Conservation (phyloP, 1,140 invertebrate species). For the Trypoxylus dichotomus region DNA sequence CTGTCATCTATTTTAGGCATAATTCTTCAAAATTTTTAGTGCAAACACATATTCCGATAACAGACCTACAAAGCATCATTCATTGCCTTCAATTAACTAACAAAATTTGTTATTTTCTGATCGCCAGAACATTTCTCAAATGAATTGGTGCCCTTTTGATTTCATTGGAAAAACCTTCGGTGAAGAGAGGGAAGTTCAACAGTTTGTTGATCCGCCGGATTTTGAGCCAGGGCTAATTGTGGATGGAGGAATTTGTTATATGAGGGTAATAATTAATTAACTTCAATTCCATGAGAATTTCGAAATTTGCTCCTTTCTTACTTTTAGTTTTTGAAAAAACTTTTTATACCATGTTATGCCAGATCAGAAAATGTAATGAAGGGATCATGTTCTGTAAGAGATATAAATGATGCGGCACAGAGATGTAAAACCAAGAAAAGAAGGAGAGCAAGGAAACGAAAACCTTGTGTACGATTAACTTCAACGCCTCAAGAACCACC, state of each 20-base stretch:
- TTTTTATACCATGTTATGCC: conserved; percentile 12
- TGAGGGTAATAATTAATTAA: conserved; percentile 38
- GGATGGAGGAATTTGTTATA: conserved; percentile 43
- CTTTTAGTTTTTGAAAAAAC: conserved; percentile 22
- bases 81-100: no score
- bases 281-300: not conserved
- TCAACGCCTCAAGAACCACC: not conserved
- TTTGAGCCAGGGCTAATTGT: conserved; percentile 45
- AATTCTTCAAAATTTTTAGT: conserved; percentile 15
- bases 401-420: not conserved
- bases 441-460: not conserved
- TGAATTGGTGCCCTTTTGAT: conserved; percentile 10
- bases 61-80: no score
- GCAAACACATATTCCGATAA: no score
- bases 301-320: not conserved
- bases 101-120: not conserved
- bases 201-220: conserved; percentile 41
- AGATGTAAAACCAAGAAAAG: not conserved
- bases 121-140: not conserved
- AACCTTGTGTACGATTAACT: not conserved
- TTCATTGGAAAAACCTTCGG: conserved; percentile 41
- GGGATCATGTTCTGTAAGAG: not conserved
- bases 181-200: conserved; percentile 35
- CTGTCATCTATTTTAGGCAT: not conserved
- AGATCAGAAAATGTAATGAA: conserved; percentile 3